phyloP scores from a whole-genome alignment of 2,888 invertebrate species.

The Agonopterix heracliana region DNA sequence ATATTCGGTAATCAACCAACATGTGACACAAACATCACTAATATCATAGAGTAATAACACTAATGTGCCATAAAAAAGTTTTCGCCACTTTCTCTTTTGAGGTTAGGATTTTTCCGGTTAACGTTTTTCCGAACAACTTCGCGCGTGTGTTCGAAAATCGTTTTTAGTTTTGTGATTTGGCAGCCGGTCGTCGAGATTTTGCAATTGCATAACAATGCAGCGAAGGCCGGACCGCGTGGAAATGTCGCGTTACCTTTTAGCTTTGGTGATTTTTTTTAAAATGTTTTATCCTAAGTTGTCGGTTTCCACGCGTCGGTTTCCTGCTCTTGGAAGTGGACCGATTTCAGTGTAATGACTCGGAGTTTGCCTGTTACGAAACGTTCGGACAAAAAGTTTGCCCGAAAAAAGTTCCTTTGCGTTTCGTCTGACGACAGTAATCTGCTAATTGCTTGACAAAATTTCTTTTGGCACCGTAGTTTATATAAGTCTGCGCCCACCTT shows the following conservation, averaged over 20 bases:
- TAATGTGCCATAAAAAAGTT: slow-evolving; percentile 18
- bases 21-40: slow-evolving; percentile 38
- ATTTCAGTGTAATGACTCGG: slow-evolving; percentile 53
- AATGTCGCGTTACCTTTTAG: slow-evolving; percentile 46
- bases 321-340: slow-evolving; percentile 40
- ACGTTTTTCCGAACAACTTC: slow-evolving; percentile 37
- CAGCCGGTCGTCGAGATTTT: slow-evolving; percentile 35
- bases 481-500: slow-evolving; percentile 33
- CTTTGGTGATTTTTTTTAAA: slow-evolving; percentile 44
- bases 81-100: slow-evolving; percentile 35
- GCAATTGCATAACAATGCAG: slow-evolving; percentile 70
- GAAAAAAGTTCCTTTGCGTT: slow-evolving; percentile 47
- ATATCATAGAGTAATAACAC: slow-evolving; percentile 48
- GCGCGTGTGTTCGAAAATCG: slow-evolving; percentile 31
- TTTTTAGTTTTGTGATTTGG: slow-evolving; percentile 44
- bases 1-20: slow-evolving; percentile 42
- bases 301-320: slow-evolving; percentile 39
- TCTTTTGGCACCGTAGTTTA: slow-evolving; percentile 48
- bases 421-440: slow-evolving; percentile 54
- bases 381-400: slow-evolving; percentile 47
- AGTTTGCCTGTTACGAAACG: slow-evolving; percentile 55
- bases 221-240: slow-evolving; percentile 58
- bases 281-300: slow-evolving; percentile 22
- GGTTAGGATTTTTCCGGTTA: slow-evolving; percentile 48
- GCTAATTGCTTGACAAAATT: slow-evolving; percentile 58